Evolutionary conservation across 2,113 vertebrate genomes (phyloP).

Genomic region (Hippocampus zosterae): DNA sequence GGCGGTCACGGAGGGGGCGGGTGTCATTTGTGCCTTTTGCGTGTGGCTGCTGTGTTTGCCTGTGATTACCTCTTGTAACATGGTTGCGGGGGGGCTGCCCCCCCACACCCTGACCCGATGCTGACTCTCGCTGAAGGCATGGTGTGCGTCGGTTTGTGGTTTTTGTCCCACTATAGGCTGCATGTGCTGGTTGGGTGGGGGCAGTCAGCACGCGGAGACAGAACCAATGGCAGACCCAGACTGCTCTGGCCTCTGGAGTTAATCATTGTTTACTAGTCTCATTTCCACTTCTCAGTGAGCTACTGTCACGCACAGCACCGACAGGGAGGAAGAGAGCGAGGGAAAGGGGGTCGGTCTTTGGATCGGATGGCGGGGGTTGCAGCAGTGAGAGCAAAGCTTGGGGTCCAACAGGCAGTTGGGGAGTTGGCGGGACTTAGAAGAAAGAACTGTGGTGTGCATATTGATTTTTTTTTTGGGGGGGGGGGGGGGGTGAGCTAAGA

Average conservation of each 20-base stretch:
- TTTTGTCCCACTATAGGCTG: conserved; percentile 29
- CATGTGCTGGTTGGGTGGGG: conserved; percentile 53
- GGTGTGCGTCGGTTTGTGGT: conserved; percentile 1
- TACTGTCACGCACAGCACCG: conserved; percentile 78
- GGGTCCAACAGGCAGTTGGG: conserved; percentile 55
- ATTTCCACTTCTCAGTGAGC: conserved; percentile 81
- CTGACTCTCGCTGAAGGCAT: conserved; percentile 59
- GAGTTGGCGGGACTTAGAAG: conserved; percentile 41
- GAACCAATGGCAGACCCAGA: conserved; percentile 63
- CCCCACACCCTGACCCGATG: conserved; percentile 56
- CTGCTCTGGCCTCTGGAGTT: conserved; percentile 72
- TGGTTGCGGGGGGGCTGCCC: conserved; percentile 74
- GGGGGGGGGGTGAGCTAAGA: conserved; percentile 35
- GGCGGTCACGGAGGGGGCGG: conserved; percentile 15
- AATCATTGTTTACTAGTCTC: conserved; percentile 82
- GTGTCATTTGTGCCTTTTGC: conserved; percentile 65
- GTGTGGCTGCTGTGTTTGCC: conserved; percentile 77
- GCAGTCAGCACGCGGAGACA: conserved; percentile 51
- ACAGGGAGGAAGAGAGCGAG: conserved; percentile 53
- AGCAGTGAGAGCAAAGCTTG: conserved; percentile 32
- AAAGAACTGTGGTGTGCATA: conserved; percentile 24
- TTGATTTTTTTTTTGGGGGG: conserved; percentile 10
- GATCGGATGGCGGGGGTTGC: conserved; percentile 17
- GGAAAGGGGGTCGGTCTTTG: conserved; percentile 18
- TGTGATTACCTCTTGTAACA: conserved; percentile 71